phyloP scores from a whole-genome alignment of 2,888 invertebrate genomes.

The Escarpia spicata region DNA sequence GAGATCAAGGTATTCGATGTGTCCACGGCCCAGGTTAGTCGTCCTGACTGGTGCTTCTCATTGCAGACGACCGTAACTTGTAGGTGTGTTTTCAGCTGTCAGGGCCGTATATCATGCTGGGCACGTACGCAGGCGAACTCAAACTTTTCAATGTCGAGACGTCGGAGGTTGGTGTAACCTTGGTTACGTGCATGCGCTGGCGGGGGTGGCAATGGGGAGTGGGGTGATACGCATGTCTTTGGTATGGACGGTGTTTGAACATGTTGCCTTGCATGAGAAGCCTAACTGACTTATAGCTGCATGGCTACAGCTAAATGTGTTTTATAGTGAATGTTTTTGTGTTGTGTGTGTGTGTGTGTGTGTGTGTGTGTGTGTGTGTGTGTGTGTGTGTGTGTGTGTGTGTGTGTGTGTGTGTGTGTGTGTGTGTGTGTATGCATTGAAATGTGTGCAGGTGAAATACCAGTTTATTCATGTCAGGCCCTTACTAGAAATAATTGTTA shows the following conservation, averaged over 20 bases:
- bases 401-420: too few relatives aligned
- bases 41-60: neutral
- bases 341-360: neutral
- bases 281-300: neutral
- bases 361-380: neutral
- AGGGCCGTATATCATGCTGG: constrained; percentile 76
- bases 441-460: neutral
- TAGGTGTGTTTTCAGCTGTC: constrained; percentile 22
- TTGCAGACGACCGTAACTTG: neutral
- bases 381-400: neutral
- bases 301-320: neutral
- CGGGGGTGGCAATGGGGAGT: neutral
- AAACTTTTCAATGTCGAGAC: constrained; percentile 86
- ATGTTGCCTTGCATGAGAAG: neutral
- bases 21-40: neutral
- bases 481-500: too few relatives aligned
- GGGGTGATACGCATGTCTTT: neutral
- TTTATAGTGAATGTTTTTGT: neutral
- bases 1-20: neutral
- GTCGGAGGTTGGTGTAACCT: constrained; percentile 69
- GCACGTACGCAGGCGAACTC: constrained; percentile 90
- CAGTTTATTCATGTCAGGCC: neutral
- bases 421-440: neutral
- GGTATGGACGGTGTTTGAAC: neutral
- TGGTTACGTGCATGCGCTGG: neutral